These are phyloP conservation scores for Cryptoprocta ferox DNA, from an alignment of 2,797 vertebrate species.

Conservation along the genomic window DNA sequence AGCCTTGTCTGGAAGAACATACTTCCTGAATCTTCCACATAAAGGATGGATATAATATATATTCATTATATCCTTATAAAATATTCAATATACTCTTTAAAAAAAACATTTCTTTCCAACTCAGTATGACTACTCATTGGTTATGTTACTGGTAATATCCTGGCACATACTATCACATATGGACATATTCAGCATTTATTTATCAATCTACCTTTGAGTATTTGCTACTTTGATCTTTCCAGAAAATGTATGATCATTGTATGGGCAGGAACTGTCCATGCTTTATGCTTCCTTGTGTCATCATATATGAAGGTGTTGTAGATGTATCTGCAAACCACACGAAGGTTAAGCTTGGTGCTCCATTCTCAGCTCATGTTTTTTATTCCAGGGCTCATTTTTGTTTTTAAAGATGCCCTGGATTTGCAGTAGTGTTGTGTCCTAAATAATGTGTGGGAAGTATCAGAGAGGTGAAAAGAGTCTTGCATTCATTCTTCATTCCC, in stretches of 20 bases:
- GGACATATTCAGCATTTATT: not conserved
- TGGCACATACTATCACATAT: not conserved
- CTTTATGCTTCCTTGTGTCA: not conserved
- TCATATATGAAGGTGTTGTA: not conserved
- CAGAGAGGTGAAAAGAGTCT: too few relatives aligned
- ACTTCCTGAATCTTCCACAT: not conserved
- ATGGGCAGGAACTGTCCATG: not conserved
- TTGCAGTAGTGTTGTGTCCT: not conserved
- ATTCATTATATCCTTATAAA: not conserved
- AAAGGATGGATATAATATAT: not conserved
- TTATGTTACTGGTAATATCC: not conserved
- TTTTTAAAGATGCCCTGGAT: not conserved
- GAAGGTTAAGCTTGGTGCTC: not conserved
- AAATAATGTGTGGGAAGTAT: not conserved
- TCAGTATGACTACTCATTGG: not conserved
- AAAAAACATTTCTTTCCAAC: not conserved
- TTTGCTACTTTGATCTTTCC: not conserved
- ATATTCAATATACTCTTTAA: not conserved
- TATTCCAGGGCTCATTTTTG: not conserved
- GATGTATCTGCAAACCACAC: not conserved
- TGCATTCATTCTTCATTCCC: not conserved
- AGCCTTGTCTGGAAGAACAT: not conserved
- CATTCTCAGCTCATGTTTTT: not conserved
- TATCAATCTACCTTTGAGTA: not conserved
- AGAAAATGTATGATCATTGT: not conserved